A percentile compares a stretch with the other conserved stretches of the same genome.
Evolutionary conservation across 2,113 vertebrate genomes (phyloP).

Genomic region (Labeo rohita): DNA sequence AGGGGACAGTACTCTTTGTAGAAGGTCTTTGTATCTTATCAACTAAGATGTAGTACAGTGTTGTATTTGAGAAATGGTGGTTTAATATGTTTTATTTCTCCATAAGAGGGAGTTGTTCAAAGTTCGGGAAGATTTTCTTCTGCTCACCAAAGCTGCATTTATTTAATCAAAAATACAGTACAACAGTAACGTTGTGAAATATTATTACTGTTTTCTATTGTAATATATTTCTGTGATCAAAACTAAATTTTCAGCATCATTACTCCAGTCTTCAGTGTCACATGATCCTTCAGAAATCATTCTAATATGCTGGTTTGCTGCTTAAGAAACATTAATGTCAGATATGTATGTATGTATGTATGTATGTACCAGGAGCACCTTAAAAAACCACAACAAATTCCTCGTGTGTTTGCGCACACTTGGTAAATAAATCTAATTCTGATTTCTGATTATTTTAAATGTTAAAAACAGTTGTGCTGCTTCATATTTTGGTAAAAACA

Average conservation of each 20-base stretch:
- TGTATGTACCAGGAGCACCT: no score
- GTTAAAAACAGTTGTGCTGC: neutral
- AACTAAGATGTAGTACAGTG: no score
- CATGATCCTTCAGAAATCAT: conserved; percentile 9
- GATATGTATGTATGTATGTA: no score
- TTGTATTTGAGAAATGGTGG: neutral
- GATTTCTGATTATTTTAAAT: neutral
- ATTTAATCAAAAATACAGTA: no score
- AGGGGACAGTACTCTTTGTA: no score
- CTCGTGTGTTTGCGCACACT: no score
- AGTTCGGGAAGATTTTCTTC: neutral
- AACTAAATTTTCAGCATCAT: neutral
- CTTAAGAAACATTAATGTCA: neutral
- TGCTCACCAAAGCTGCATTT: neutral
- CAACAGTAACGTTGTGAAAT: neutral
- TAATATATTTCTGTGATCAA: neutral
- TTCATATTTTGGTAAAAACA: neutral
- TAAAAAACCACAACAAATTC: no score
- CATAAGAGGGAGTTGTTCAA: neutral
- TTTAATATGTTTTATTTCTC: neutral
- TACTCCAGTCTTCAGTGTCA: neutral
- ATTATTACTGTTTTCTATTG: neutral
- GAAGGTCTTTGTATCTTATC: no score
- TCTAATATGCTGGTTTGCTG: neutral
- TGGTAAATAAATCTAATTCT: no score